Conservation (phyloP, 2,797 vertebrate species). For the Orestias chungarensis region DNA sequence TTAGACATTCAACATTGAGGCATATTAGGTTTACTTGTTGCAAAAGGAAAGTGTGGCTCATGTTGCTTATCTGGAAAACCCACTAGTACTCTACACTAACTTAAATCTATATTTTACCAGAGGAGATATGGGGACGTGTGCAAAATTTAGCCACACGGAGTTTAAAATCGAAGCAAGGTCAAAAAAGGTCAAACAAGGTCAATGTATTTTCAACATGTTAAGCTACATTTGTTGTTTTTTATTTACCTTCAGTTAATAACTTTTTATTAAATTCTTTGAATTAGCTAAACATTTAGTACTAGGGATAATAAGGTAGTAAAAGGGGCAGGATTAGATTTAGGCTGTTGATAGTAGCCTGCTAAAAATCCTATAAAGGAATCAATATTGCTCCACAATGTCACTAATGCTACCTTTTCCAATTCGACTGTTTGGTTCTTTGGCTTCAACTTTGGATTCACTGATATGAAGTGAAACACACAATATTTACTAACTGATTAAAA, state of each 20-base stretch:
- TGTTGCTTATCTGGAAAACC: background rate
- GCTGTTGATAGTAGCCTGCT: background rate
- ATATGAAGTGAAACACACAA: constrained; percentile 35
- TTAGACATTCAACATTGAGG: background rate
- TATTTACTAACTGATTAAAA: constrained; percentile 40
- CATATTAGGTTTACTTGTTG: background rate
- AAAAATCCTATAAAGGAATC: constrained; percentile 25
- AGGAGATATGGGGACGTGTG: too few relatives aligned
- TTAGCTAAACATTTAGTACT: too few relatives aligned
- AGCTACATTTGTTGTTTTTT: too few relatives aligned
- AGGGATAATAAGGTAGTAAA: background rate
- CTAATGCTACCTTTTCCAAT: constrained; percentile 22
- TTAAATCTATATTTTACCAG: background rate
- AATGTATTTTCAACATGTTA: too few relatives aligned
- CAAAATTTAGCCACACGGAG: background rate
- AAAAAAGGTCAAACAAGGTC: too few relatives aligned
- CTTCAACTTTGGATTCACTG: constrained; percentile 32
- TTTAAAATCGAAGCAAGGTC: background rate
- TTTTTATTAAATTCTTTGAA: too few relatives aligned
- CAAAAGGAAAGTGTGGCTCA: background rate
- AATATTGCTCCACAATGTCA: constrained; percentile 39
- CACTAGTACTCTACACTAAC: background rate
- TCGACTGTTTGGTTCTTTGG: constrained; percentile 27
- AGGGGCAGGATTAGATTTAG: background rate
- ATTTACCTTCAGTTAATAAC: too few relatives aligned